Evolutionary conservation across 2,113 vertebrate genomes (phyloP).

Genomic region (Atlantisia rogersi): DNA sequence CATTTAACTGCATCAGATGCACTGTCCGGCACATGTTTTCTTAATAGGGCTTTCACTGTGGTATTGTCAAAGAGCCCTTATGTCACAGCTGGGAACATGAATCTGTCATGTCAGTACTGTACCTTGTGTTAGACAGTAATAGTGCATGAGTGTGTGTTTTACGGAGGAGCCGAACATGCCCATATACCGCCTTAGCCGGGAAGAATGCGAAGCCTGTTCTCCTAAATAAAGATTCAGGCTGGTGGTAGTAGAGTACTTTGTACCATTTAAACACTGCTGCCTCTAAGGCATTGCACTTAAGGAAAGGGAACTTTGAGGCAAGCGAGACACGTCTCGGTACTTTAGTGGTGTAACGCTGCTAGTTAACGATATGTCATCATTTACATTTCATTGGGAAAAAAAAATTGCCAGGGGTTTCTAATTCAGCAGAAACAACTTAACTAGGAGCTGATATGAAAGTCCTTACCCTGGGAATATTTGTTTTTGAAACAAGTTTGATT

Average conservation of each 20-base stretch:
- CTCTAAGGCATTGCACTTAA: constrained; percentile 56
- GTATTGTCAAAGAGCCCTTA: constrained; percentile 66
- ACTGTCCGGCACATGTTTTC: constrained; percentile 63
- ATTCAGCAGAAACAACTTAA: constrained; percentile 22
- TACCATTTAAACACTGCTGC: constrained; percentile 57
- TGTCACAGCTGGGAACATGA: constrained; percentile 71
- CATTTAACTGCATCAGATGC: constrained; percentile 54
- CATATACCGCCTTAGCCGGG: constrained; percentile 10
- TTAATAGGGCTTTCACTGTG: constrained; percentile 61
- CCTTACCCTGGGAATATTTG: constrained; percentile 59
- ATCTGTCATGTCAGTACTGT: constrained; percentile 66
- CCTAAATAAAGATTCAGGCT: constrained; percentile 59
- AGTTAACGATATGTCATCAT: constrained; percentile 50
- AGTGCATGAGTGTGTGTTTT: constrained; percentile 43
- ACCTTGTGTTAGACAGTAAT: constrained; percentile 28
- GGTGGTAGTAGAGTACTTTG: constrained; percentile 53
- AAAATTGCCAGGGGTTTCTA: constrained; percentile 54
- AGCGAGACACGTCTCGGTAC: not conserved
- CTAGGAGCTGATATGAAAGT: constrained; percentile 21
- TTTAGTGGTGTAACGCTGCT: constrained; percentile 32
- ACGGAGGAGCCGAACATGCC: constrained; percentile 39
- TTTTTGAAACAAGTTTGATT: constrained; percentile 50
- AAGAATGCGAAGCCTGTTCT: constrained; percentile 63
- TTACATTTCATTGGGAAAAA: constrained; percentile 62
- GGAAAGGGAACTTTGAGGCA: constrained; percentile 38